Conservation (phyloP, 2,113 vertebrate genomes). For the Cebus imitator region DNA sequence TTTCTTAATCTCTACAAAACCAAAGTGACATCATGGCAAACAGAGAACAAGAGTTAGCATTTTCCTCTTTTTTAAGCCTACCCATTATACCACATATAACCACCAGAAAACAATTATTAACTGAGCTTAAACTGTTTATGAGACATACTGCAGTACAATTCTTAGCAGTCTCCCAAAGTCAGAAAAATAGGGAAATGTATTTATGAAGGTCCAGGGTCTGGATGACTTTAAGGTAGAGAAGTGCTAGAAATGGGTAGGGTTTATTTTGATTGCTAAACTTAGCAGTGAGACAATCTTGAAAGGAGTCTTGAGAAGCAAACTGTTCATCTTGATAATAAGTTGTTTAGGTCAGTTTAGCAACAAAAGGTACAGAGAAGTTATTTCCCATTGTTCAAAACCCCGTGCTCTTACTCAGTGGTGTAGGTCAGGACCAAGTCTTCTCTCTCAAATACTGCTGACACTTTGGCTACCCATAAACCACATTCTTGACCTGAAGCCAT, state of each 20-base stretch:
- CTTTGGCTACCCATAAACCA: background rate
- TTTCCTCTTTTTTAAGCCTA: background rate
- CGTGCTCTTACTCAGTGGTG: background rate
- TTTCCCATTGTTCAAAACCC: background rate
- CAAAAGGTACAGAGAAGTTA: background rate
- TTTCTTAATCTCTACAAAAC: background rate
- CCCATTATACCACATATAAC: background rate
- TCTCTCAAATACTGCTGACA: background rate
- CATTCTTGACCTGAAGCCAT: background rate
- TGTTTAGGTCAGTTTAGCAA: background rate
- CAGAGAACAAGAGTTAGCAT: background rate
- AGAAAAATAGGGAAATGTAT: background rate
- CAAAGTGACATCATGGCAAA: background rate
- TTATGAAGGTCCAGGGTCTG: background rate
- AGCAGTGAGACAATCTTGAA: background rate
- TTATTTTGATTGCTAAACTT: background rate
- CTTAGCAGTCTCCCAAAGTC: background rate
- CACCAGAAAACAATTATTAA: background rate
- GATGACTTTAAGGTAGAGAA: background rate
- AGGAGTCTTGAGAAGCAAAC: background rate
- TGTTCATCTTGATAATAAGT: background rate
- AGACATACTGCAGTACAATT: background rate
- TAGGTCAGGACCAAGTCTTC: background rate
- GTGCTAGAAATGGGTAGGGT: background rate
- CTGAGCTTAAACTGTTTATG: background rate